Evolutionary conservation across 2,797 vertebrate species (phyloP), one percentile per base, ranked within the genome.

Genomic region (Oreonectes daqikongensis): DNA sequence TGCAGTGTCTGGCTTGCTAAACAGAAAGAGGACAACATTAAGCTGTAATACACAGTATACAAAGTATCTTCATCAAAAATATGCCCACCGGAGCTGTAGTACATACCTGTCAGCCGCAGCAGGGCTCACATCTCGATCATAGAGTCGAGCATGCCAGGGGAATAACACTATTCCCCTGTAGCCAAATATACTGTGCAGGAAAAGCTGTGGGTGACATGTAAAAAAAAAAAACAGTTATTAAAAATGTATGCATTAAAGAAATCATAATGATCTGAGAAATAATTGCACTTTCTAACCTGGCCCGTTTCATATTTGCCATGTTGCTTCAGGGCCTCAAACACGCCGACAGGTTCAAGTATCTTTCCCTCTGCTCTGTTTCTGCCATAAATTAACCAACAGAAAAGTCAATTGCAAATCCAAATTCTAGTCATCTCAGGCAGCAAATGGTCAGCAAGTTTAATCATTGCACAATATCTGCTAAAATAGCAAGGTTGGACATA

Each of bases 221-320:
- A 2, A 59, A 59, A 59, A 14, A 46, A 5, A 18, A 15, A 11
- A n/a, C 14, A 17, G 15, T 18, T 48, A 18, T 8, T 50, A 5
- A 50, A 20, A 50, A 20, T 14, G 11, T 22, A 1, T 18, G 22
- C 22, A 26, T 7, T 15, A 15, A 10, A 20, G 18, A 1, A 66
- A 18, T 32, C n/a, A 42, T 42, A 12, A 42, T n/a, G n/a, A n/a
- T n/a, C 12, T 1, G 12, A 42, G 12, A 17, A 46, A 18, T 46
- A 46, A 46, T 14, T 12, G 18, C 11, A 42, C 15, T 24, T 18
- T 73, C 32, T 38, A 12, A 98, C 97, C 95, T 99, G 97, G 44
- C 96, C 97, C 0, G 97, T 99, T 90, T 99, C 97, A 4, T 99
- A 99, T 91, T 98, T 99, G 44, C 97, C 97, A 0, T 98, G 96